Evolutionary conservation across 2,113 vertebrate genomes (phyloP).

Genomic region (Clarias magur): DNA sequence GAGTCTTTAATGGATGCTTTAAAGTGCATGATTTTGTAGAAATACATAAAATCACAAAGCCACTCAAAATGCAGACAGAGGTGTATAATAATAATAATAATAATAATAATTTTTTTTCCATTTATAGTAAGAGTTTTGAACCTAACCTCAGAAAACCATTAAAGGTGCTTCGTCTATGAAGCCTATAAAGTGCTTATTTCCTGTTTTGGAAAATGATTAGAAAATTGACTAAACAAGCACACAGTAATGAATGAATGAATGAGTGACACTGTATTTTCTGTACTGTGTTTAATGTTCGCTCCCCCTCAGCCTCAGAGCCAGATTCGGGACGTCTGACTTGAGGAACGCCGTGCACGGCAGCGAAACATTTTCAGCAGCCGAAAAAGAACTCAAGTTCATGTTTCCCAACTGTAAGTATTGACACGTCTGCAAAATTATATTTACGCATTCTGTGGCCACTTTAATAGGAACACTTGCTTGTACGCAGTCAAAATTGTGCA

Average conservation of each 20-base stretch:
- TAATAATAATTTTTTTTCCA: no score
- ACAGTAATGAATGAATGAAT: neutral
- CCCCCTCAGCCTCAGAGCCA: conserved; percentile 82
- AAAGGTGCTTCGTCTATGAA: neutral
- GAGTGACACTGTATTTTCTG: neutral
- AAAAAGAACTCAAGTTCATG: conserved; percentile 89
- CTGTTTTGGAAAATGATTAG: neutral
- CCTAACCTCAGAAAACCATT: neutral
- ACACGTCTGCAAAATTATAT: neutral
- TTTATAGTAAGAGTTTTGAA: no score
- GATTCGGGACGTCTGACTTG: conserved; percentile 88
- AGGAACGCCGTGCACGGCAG: conserved; percentile 92
- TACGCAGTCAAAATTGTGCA: neutral
- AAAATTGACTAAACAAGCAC: neutral
- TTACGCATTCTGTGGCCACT: neutral
- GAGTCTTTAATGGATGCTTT: no score
- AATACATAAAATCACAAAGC: no score
- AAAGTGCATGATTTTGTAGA: no score
- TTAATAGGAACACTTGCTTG: neutral
- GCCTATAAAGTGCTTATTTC: neutral
- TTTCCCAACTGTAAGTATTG: conserved; percentile 85
- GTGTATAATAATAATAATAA: no score
- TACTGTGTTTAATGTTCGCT: neutral
- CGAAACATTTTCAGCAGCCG: conserved; percentile 76
- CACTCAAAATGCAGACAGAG: no score